Base-by-base conservation (phyloP, 1,140 invertebrate species). In the Brachionus koreanus region DNA sequence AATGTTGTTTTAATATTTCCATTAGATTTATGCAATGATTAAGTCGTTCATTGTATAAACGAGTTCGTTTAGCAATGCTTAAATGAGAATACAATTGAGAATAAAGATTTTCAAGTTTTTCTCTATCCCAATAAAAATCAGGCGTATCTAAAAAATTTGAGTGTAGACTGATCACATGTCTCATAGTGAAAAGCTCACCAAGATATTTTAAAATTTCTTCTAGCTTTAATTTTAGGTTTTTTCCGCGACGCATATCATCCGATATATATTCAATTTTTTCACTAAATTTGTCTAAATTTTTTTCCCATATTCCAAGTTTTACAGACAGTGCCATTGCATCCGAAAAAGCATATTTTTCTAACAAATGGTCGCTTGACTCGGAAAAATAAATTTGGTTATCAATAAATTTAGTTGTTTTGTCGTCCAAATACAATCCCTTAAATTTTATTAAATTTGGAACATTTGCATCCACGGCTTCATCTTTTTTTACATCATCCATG, bases 51-150 rank as follows among this genome's bases (percentile, higher is more conserved):
- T 98, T 98, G 91, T 97, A 93, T 2, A 97, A 94, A 93, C 90
- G 92, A 29, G 95, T 97, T 77, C 96, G 90, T 85, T 93, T 92
- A 0, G 91, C 87, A 74, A 97, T 94, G 85, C 91, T 93, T 84
- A 97, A 93, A 89, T 97, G 93, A 23, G 91, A 90, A 83, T 92
- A 94, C 0, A 92, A 93, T 85, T 92, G 92, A 69, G 92, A 90
- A 83, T 82, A 82, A n/a, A 82, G 19, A 35, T 13, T 37, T 46
- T 82, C 79, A 5, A 97, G 89, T 46, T 93, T 90, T 85, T 96
- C 94, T 72, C 94, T 91, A 84, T 98, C 95, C 96, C 96, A 98
- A 87, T 98, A 98, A 88, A 97, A 97, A 88, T 98, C 96, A 0
- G 96, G 96, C 0, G 93, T 95, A 87, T 97, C 95, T 49, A 98